A percentile compares a stretch with the other conserved stretches of the same genome.
Evolutionary conservation across 2,113 vertebrate genomes (phyloP).

Genomic region (Zosterops japonicus): DNA sequence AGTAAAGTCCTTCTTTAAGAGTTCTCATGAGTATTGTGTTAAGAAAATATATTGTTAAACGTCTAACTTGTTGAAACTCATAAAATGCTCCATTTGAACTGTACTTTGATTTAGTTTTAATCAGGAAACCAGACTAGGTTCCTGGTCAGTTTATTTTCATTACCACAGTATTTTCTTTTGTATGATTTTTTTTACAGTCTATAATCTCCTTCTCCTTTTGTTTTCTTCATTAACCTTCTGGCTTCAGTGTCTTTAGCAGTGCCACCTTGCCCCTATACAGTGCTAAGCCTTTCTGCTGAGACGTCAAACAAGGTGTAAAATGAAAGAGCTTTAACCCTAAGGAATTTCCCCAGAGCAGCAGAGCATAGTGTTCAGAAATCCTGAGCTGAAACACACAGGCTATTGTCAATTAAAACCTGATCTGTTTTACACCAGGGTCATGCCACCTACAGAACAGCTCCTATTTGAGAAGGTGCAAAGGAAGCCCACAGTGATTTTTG

Average conservation of each 20-base stretch:
- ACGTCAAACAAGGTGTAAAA: neutral
- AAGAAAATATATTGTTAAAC: neutral
- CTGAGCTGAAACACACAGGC: neutral
- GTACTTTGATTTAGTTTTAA: neutral
- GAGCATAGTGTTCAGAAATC: neutral
- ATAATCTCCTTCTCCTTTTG: neutral
- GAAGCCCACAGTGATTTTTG: neutral
- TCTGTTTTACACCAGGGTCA: neutral
- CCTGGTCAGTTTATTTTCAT: neutral
- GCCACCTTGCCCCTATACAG: neutral
- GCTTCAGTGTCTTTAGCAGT: neutral
- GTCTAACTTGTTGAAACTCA: neutral
- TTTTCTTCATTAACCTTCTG: constrained; percentile 1
- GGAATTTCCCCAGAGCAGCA: neutral
- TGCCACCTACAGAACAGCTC: neutral
- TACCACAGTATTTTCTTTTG: neutral
- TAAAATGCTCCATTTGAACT: neutral
- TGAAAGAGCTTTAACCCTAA: neutral
- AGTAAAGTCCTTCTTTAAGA: neutral
- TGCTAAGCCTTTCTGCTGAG: neutral
- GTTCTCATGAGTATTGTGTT: neutral
- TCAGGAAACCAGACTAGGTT: neutral
- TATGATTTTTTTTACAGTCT: neutral
- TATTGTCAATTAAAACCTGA: neutral
- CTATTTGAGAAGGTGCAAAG: neutral